Base-by-base conservation (phyloP, 1,140 invertebrate species). In the Trypoxylus dichotomus region DNA sequence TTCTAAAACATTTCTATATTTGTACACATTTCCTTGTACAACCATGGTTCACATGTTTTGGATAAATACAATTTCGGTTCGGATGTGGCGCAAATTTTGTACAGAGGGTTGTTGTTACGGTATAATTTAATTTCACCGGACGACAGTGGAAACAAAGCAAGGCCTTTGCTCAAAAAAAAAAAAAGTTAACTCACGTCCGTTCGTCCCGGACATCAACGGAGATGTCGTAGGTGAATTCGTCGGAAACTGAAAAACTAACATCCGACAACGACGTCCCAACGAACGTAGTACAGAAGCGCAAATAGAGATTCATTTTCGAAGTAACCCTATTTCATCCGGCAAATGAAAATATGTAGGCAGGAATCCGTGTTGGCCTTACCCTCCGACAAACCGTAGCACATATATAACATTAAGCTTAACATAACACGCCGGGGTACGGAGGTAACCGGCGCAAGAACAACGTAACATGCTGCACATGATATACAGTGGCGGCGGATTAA, bases 401-500 rank as follows among this genome's bases (percentile, higher is more conserved):
- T 80, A 80, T 80, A 80, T 79, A 79, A 80, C 80, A 80, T 80
- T 79, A 79, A 77, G 76, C 78, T 79, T 79, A 76, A 63, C 78
- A 76, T 75, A 76, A 76, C 78, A 77, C 77, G 80, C 74, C 75
- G 72, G 72, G 29, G 63, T 71, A 71, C n/a, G 21, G 29, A 79
- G 80, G 77, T 79, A 81, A 79, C 80, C 63, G 68, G 58, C 60
- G 76, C 77, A 81, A 81, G 80, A 79, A 81, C 79, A 68, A 29
- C 79, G 77, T 80, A 76, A 80, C 80, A 79, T 60, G 77, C 71
- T 78, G 75, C 80, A 79, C 80, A 81, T 81, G 80, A 81, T 81
- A 81, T 81, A 81, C 80, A 68, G 60, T 68, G 60, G 80, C 78
- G 76, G 80, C 58, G 79, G 77, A 79, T 79, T 81, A 81, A 81